Base-by-base conservation (phyloP, 2,888 invertebrate species). In the Thereva unica region DNA sequence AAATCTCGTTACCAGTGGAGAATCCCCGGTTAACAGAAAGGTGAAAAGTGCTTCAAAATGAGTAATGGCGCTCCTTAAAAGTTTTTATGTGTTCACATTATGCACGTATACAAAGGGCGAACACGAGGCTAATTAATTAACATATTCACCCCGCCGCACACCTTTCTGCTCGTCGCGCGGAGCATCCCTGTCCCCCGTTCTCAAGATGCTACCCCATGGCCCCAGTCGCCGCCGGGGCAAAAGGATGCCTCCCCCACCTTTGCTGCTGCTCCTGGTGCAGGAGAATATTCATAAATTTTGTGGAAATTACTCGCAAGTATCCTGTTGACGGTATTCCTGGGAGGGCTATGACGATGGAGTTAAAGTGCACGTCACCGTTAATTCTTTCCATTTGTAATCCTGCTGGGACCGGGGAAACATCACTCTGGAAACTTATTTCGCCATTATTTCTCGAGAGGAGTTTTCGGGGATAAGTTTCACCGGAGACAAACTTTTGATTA, bases 21-120 rank as follows among this genome's bases (percentile, higher is more conserved):
- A 41, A 41, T 7, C 56, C 54, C 54, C 40, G 45, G 12, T 37
- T 35, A 9, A 5, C 8, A 47, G 37, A 4, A 47, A 49, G 59
- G 59, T 59, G 49, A 59, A 59, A 59, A 59, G 59, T 59, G 49
- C 49, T 59, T 38, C 59, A 37, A 47, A 38, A 59, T 59, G 59
- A 59, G 49, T 59, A 47, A 59, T 59, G 59, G 47, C 38, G 23
- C 47, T 59, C 59, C 59, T 59, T 59, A 59, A 59, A 59, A 59
- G 59, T 59, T 59, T 59, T 59, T 59, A 59, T 59, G 59, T 59
- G 59, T 59, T 59, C 59, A 59, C 59, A 59, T 59, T 59, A 59
- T 59, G 59, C 59, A 59, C 59, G 59, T 59, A 38, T 59, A 59
- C 59, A 59, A 59, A 59, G 42, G 49, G 59, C 59, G 49, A 59